Evolutionary conservation across 2,113 vertebrate species (phyloP).

Genomic region (Protomyctophum bolini): DNA sequence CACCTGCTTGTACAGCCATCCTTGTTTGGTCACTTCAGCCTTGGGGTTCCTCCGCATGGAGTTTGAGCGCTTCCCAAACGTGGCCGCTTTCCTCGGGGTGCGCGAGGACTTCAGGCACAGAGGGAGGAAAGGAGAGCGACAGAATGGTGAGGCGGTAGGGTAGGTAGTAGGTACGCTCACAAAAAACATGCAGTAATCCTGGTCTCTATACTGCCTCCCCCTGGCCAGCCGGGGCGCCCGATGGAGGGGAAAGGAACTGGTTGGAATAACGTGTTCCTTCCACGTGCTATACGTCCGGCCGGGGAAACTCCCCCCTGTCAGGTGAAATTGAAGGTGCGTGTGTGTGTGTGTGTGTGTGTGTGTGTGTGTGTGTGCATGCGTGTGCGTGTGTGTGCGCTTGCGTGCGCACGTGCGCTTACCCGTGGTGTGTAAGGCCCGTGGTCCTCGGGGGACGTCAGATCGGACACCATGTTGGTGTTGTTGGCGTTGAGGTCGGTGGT

Average conservation of each 20-base stretch:
- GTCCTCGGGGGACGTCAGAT: conserved; percentile 76
- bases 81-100: conserved; percentile 84
- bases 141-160: background rate
- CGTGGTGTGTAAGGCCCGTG: conserved; percentile 77
- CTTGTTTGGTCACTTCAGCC: conserved; percentile 85
- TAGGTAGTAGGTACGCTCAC: no score
- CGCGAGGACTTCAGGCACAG: conserved; percentile 77
- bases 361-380: conserved; percentile 11
- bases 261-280: no score
- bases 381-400: background rate
- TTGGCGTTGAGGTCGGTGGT: conserved; percentile 78
- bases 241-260: no score
- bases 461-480: conserved; percentile 85
- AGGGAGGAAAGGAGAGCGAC: background rate
- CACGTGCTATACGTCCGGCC: no score
- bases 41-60: conserved; percentile 94
- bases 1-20: conserved; percentile 97
- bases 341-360: conserved; percentile 9
- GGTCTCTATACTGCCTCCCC: no score
- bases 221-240: no score
- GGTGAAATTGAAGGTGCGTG: background rate
- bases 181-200: no score
- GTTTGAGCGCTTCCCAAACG: conserved; percentile 94
- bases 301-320: no score
- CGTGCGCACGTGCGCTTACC: conserved; percentile 72